Evolutionary conservation across 1,140 invertebrate genomes (phyloP).

Genomic region (Drosophila prosaltans): DNA sequence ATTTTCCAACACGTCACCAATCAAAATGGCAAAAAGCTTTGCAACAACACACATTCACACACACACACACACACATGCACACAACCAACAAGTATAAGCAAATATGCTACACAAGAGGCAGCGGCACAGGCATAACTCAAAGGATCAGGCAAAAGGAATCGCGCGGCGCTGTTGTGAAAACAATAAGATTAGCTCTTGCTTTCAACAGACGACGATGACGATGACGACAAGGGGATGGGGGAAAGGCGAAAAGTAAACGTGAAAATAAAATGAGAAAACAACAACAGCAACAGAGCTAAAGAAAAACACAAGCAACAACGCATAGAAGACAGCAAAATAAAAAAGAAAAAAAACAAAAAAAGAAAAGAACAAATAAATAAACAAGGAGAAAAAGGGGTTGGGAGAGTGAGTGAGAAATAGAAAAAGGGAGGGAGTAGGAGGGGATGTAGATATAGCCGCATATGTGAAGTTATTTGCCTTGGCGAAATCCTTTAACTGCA

Average conservation of each 20-base stretch:
- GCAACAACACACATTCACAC: background rate
- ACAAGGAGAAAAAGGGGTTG: conserved; percentile 42
- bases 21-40: conserved; percentile 79
- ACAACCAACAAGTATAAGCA: conserved; percentile 50
- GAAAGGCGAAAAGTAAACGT: conserved; percentile 48
- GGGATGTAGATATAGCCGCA: conserved; percentile 21
- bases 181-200: conserved; percentile 79
- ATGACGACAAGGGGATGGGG: conserved; percentile 21
- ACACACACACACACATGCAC: conserved; percentile 10
- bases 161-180: conserved; percentile 68
- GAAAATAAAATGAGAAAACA: conserved; percentile 62
- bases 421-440: background rate
- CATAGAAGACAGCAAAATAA: conserved; percentile 63
- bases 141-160: conserved; percentile 58
- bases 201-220: conserved; percentile 35
- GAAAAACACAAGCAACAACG: conserved; percentile 65
- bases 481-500: conserved; percentile 75
- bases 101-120: conserved; percentile 35
- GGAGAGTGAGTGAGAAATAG: background rate
- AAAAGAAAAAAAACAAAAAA: conserved; percentile 74
- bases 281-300: conserved; percentile 42
- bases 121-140: conserved; percentile 61
- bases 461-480: conserved; percentile 70
- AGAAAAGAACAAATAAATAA: conserved; percentile 71
- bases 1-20: conserved; percentile 79